Evolutionary conservation across 2,888 invertebrate genomes (phyloP), one percentile per base, ranked within the genome.

Genomic region (Acleris cristana): DNA sequence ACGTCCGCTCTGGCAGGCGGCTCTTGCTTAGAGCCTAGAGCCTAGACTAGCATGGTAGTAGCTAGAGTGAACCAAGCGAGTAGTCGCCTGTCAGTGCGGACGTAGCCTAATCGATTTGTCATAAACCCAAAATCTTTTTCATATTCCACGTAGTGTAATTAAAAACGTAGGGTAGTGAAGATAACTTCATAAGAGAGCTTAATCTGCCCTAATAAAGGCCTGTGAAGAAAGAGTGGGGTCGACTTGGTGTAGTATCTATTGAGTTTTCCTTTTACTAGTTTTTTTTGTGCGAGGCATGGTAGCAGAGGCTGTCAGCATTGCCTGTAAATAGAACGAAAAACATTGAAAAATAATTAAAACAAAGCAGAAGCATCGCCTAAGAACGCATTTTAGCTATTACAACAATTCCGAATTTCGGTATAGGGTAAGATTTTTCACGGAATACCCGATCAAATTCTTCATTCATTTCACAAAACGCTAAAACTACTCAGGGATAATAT

Each of bases 241-340:
- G 45, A 64, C 19, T 66, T 66, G 61, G 64, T 74, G 73, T 66
- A 69, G 73, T 68, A 55, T 74, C 78, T 88, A 92, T 81, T 91
- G 91, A 64, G 92, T 94, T 93, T 95, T 96, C 93, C 96, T 95
- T 94, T 96, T 96, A 84, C 93, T 94, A 71, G 95, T 87, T 88
- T 96, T 96, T 93, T 95, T 96, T 92, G 94, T 94, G 85, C 96
- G 94, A 75, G 96, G 96, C 76, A 96, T 93, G 76, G 96, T 96
- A 82, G 96, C 95, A 86, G 94, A 95, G 82, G 94, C 95, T 82
- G 94, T 90, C 89, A 94, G 90, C 88, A 94, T 90, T 85, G 95
- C 94, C 95, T 95, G 94, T 80, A 95, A 94, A 88, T 88, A 89
- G 88, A 93, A 87, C 74, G 74, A 80, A 81, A 82, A 81, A 87